Conservation (phyloP, 2,113 vertebrate genomes). For the Trachemys scripta region DNA sequence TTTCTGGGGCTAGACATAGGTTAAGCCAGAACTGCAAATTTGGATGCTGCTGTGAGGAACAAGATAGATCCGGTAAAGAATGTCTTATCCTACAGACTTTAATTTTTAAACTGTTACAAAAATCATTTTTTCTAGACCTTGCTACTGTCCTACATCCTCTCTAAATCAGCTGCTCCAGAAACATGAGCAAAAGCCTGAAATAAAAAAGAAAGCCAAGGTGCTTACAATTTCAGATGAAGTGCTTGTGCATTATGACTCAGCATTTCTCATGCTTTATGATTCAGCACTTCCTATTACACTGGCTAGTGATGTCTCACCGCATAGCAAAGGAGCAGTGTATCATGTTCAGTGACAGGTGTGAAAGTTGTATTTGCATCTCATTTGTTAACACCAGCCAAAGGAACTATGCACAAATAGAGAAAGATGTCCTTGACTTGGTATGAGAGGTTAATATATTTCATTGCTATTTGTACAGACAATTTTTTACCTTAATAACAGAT, state of each 20-base stretch:
- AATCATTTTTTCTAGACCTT: background rate
- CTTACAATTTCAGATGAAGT: rapidly evolving
- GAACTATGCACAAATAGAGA: background rate
- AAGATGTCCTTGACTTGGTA: background rate
- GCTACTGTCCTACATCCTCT: rapidly evolving
- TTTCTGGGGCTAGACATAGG: background rate
- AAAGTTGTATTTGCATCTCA: slow-evolving; percentile 32
- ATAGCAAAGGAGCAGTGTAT: background rate
- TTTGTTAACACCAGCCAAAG: background rate
- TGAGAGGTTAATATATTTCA: background rate
- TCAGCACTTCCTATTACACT: background rate
- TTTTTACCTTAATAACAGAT: background rate
- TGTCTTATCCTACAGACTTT: rapidly evolving
- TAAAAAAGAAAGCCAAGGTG: background rate
- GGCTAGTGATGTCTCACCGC: background rate
- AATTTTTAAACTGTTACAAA: background rate
- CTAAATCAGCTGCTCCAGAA: background rate
- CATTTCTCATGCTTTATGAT: background rate
- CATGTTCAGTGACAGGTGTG: background rate
- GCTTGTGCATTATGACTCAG: background rate
- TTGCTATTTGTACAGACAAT: background rate
- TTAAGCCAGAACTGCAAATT: background rate
- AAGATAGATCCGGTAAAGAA: background rate
- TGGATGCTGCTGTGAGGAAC: background rate
- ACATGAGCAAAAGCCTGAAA: too few species aligned